These are phyloP conservation scores for Grus americana DNA, from an alignment of 2,113 vertebrate genomes.

Conservation along the genomic window DNA sequence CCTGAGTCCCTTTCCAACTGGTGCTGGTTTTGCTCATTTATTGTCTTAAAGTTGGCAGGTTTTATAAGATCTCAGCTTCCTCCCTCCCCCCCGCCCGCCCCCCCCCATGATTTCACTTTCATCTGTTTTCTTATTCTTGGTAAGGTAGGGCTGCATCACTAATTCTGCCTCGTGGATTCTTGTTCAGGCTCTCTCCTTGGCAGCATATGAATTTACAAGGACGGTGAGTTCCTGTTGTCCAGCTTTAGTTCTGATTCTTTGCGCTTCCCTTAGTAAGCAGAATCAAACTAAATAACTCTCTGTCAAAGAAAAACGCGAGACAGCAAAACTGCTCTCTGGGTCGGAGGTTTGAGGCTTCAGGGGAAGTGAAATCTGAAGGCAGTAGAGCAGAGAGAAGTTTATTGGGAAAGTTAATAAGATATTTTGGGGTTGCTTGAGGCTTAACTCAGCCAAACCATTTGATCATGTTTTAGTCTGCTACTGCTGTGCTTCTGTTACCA, in stretches of 20 bases:
- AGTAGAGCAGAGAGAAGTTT: not conserved
- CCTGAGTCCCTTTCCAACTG: not conserved
- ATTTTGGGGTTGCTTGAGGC: not conserved
- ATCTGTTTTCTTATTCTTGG: not conserved
- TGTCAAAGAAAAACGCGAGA: not conserved
- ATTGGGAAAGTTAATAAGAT: not conserved
- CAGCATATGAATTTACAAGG: not conserved
- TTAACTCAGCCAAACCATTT: not conserved
- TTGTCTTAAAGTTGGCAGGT: not conserved
- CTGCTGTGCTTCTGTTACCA: not conserved
- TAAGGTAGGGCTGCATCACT: not conserved
- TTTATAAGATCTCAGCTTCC: not conserved
- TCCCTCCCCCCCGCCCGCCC: too few species aligned
- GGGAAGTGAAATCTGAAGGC: not conserved
- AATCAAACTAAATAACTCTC: not conserved
- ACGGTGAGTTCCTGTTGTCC: not conserved
- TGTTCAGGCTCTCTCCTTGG: not conserved
- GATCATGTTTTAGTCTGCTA: not conserved
- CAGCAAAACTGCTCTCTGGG: not conserved
- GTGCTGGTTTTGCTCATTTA: constrained; percentile 5
- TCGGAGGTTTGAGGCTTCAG: not conserved
- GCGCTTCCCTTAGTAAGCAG: not conserved
- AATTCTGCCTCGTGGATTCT: not conserved
- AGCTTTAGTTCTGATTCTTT: not conserved
- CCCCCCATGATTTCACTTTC: not conserved